phyloP scores from a whole-genome alignment of 2,888 invertebrate species.

The Byasa hedistus region DNA sequence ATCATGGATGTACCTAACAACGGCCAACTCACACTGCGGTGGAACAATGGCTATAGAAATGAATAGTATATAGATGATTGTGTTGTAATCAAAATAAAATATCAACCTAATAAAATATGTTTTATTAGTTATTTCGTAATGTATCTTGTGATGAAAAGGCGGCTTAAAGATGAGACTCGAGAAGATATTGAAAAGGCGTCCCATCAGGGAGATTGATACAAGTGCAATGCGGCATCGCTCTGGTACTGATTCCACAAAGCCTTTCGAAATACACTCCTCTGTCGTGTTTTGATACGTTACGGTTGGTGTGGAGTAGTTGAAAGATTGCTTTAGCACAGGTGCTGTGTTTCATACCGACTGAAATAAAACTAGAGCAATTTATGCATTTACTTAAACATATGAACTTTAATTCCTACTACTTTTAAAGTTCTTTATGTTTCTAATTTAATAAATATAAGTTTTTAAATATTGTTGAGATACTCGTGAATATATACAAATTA shows the following conservation, averaged over 20 bases:
- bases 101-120: background rate
- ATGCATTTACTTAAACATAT: background rate
- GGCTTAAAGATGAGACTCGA: slow-evolving; percentile 3
- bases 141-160: background rate
- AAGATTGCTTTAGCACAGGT: slow-evolving; percentile 26
- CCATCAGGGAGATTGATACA: slow-evolving; percentile 60
- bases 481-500: no score
- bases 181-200: slow-evolving; percentile 9
- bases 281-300: slow-evolving; percentile 10
- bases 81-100: background rate
- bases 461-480: no score
- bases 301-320: slow-evolving; percentile 15
- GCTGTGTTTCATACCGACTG: slow-evolving; percentile 12
- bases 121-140: background rate
- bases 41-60: no score
- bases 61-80: no score
- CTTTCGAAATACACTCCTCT: slow-evolving; percentile 39
- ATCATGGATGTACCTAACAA: background rate
- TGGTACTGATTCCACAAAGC: slow-evolving; percentile 43
- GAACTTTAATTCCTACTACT: no score
- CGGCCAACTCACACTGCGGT: no score
- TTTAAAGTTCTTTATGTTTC: background rate
- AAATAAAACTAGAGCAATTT: background rate
- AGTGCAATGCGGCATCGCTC: slow-evolving; percentile 45
- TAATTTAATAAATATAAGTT: no score